These are phyloP conservation scores for Ophion ellenae DNA, from an alignment of 2,888 invertebrate genomes.

Conservation along the genomic window DNA sequence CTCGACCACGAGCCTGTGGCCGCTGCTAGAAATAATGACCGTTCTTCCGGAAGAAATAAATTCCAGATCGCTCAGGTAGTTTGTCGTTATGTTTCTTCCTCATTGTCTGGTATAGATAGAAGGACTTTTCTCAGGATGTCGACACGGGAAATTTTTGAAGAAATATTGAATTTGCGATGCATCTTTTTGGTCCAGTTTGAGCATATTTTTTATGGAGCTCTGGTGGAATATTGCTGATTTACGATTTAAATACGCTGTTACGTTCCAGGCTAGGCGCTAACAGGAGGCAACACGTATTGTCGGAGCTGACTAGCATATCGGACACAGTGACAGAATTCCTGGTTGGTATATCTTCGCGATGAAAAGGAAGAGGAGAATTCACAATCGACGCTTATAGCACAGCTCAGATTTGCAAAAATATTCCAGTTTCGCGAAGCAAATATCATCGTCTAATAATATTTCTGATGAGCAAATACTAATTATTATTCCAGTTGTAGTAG, in stretches of 20 bases:
- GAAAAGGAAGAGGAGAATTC: not conserved
- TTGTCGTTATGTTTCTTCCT: not conserved
- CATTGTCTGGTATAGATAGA: not conserved
- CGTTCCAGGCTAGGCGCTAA: conserved; percentile 91
- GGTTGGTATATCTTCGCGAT: conserved; percentile 80
- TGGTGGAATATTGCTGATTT: not conserved
- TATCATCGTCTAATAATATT: no score
- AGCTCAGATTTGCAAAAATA: no score
- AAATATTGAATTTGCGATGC: not conserved
- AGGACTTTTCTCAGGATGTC: not conserved
- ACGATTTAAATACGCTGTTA: not conserved
- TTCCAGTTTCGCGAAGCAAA: no score
- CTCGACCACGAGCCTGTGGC: conserved; percentile 88
- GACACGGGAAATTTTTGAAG: not conserved
- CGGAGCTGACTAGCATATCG: conserved; percentile 91
- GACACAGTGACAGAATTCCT: conserved; percentile 92
- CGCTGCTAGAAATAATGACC: conserved; percentile 95
- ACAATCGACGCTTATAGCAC: not conserved
- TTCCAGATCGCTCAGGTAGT: conserved; percentile 88
- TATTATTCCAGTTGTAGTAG: no score
- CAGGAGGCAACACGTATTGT: conserved; percentile 92
- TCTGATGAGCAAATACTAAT: no score
- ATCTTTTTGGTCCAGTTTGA: not conserved
- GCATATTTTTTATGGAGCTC: not conserved
- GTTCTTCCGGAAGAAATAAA: conserved; percentile 98